Conservation (phyloP, 2,113 vertebrate genomes). For the Lanius collurio region DNA sequence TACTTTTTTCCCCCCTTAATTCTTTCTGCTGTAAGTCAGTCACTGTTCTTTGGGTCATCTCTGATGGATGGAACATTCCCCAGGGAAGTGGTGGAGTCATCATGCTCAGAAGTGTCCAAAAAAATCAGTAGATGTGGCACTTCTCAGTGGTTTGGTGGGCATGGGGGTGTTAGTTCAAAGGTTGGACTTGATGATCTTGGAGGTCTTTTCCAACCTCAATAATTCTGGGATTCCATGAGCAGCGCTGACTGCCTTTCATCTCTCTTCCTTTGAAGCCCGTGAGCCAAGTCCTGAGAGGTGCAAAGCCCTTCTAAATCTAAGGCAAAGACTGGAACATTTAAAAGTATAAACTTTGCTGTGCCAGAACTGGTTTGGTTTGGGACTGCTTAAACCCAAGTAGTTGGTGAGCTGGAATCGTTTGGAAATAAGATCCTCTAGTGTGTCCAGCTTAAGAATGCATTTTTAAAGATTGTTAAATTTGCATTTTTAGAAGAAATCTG, state of each 20-base stretch:
- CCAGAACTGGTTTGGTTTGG: not conserved
- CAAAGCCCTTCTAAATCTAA: not conserved
- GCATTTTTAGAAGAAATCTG: not conserved
- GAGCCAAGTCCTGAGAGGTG: not conserved
- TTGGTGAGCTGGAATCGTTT: not conserved
- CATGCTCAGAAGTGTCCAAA: not conserved
- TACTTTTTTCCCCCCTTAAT: not conserved
- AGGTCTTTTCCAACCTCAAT: not conserved
- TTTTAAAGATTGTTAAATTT: not conserved
- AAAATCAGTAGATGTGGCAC: not conserved
- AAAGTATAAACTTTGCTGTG: not conserved
- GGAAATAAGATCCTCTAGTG: not conserved
- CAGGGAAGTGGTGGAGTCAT: not conserved
- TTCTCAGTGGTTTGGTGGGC: not conserved
- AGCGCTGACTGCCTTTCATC: not conserved
- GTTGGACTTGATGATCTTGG: not conserved
- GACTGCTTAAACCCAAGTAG: not conserved
- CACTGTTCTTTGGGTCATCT: accelerated
- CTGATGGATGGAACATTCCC: not conserved
- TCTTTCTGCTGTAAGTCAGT: not conserved
- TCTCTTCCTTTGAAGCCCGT: not conserved
- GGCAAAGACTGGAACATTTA: not conserved
- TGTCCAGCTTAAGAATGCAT: not conserved
- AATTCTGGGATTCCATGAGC: not conserved
- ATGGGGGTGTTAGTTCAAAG: not conserved